Base-by-base conservation (phyloP, 1,140 invertebrate species). In the Tetragnatha versicolor region DNA sequence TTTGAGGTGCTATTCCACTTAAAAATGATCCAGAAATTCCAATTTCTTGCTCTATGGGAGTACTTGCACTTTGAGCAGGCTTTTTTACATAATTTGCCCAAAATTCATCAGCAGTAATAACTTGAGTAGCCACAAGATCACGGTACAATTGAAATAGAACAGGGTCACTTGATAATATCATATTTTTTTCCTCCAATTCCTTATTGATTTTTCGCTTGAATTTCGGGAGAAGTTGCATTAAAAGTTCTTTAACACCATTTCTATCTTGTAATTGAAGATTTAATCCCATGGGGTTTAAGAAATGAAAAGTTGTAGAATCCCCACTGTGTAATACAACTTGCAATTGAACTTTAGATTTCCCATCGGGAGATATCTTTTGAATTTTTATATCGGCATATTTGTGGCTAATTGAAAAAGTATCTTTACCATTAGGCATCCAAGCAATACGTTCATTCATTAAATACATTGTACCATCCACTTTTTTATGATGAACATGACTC, bases 331-430 rank as follows among this genome's bases (percentile, higher is more conserved):
- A 87, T 39, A 98, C 94, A 12, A 99, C 90, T 89, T 99, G 98
- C n/a, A 99, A 88, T 86, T 99, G 98, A 68, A 99, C 94, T 88
- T 99, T 99, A 27, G 95, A 91, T 88, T 99, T 99, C 10, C 95
- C 95, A 84, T 96, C 97, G 0, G 98, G 96, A 60, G 97, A 99
- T 83, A 99, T 98, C 88, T 98, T 98, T 89, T 99, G 98, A 77
- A 93, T 91, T 90, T 98, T 98, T 80, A 99, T 98, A 85, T 99
- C 96, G 55, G 93, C 91, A 88, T 97, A 99, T 85, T 93, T 91
- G 85, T 98, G 94, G 79, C 94, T 96, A 31, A 98, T 92, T 7
- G 92, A 92, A 42, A 98, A 95, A 2, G 92, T 94, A 83, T 97
- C 94, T 83, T 97, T 94, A 29, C 85, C 85, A 82, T 95, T 93